Conservation (phyloP, 2,888 invertebrate genomes). For the Tenthredo distinguenda region DNA sequence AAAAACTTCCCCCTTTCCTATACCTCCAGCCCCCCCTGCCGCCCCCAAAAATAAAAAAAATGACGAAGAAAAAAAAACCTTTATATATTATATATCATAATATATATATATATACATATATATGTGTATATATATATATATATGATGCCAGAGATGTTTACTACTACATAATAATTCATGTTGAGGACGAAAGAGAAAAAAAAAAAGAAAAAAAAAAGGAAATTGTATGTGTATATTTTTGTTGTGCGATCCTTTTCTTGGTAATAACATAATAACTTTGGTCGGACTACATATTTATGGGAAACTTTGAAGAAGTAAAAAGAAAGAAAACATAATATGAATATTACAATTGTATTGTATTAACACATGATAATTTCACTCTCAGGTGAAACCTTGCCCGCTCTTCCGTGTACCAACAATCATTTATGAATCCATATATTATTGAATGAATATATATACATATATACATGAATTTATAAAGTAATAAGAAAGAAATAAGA, state of each 20-base stretch:
- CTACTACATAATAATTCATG: constrained; percentile 63
- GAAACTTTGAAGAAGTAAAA: not conserved
- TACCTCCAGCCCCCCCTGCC: constrained; percentile 50
- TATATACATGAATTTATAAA: constrained; percentile 13
- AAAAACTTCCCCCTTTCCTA: constrained; percentile 43
- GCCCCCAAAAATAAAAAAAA: constrained; percentile 47
- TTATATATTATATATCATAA: constrained; percentile 62
- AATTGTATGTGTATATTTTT: constrained; percentile 63
- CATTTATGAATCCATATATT: not conserved
- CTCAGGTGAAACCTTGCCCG: not conserved
- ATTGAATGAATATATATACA: not conserved
- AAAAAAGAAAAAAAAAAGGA: constrained; percentile 57
- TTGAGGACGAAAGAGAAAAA: constrained; percentile 60
- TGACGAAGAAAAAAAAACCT: constrained; percentile 42
- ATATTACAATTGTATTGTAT: not conserved
- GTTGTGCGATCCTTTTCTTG: constrained; percentile 54
- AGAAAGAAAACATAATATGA: not conserved
- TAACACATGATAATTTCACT: not conserved
- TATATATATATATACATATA: constrained; percentile 54
- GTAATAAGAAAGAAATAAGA: constrained; percentile 40
- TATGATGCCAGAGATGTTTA: constrained; percentile 62
- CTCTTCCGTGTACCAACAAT: not conserved
- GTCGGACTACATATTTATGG: not conserved
- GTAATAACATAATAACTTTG: constrained; percentile 18
- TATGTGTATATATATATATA: constrained; percentile 56